These are phyloP conservation scores for Sebastes steindachneri DNA, from an alignment of 2,797 vertebrate genomes.

Conservation along the genomic window DNA sequence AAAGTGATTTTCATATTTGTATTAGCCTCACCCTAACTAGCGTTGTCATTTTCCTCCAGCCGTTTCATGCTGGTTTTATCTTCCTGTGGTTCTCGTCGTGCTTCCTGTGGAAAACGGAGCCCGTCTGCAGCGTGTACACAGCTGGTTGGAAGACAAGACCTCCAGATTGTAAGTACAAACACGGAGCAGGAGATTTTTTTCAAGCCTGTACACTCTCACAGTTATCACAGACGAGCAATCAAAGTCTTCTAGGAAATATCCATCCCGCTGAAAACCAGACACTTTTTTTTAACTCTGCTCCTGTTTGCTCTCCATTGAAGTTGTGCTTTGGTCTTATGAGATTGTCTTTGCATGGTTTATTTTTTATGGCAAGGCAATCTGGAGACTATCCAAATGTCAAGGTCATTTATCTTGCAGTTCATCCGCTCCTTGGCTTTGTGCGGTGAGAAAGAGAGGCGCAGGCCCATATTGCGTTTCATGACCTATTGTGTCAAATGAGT, in stretches of 20 bases:
- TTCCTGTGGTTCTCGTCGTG: slow-evolving; percentile 63
- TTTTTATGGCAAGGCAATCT: slow-evolving; percentile 75
- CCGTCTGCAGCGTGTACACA: slow-evolving; percentile 75
- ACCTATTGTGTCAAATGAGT: slow-evolving; percentile 81
- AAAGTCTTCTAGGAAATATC: slow-evolving; percentile 72
- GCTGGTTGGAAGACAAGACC: slow-evolving; percentile 74
- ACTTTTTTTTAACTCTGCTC: slow-evolving; percentile 26
- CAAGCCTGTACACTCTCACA: slow-evolving; percentile 62
- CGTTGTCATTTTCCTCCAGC: slow-evolving; percentile 55
- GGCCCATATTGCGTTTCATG: slow-evolving; percentile 86
- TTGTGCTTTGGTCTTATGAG: slow-evolving; percentile 63
- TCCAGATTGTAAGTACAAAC: slow-evolving; percentile 76
- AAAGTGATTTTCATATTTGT: slow-evolving; percentile 18
- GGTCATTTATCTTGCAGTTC: slow-evolving; percentile 83
- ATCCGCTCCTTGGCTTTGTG: slow-evolving; percentile 79
- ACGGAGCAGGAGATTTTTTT: slow-evolving; percentile 57
- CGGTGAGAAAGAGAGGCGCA: slow-evolving; percentile 71
- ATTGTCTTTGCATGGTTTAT: slow-evolving; percentile 77
- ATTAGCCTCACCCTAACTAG: slow-evolving; percentile 28
- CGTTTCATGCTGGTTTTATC: slow-evolving; percentile 60
- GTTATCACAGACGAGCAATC: slow-evolving; percentile 72
- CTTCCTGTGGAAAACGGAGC: slow-evolving; percentile 77
- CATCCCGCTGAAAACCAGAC: slow-evolving; percentile 54
- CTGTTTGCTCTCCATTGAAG: slow-evolving; percentile 59
- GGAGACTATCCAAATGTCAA: slow-evolving; percentile 75